Evolutionary conservation across 2,797 vertebrate genomes (phyloP).

Genomic region (Dermochelys coriacea): DNA sequence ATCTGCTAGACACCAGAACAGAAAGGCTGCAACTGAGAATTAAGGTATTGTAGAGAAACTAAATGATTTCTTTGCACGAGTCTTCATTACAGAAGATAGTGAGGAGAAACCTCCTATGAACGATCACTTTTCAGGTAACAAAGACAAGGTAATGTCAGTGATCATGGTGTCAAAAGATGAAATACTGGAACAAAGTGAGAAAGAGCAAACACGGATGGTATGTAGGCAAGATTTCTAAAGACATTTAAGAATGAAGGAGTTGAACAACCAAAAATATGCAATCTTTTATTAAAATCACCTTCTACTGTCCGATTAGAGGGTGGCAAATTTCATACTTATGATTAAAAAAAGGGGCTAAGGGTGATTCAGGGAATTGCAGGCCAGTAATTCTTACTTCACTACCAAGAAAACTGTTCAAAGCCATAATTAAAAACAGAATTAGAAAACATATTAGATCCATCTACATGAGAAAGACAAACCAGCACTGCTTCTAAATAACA

Average conservation of each 20-base stretch:
- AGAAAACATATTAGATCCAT: not conserved
- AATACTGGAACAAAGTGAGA: not conserved
- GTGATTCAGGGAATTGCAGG: not conserved
- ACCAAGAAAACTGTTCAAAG: not conserved
- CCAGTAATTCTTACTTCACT: not conserved
- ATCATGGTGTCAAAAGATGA: not conserved
- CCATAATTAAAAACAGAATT: not conserved
- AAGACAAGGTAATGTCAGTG: not conserved
- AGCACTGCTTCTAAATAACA: not conserved
- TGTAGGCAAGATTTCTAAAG: not conserved
- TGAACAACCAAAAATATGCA: not conserved
- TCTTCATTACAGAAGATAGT: not conserved
- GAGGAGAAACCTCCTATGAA: not conserved
- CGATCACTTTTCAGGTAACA: not conserved
- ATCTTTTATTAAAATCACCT: not conserved
- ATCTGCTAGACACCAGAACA: not conserved
- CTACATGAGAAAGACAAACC: slow-evolving; percentile 1
- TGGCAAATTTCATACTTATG: not conserved
- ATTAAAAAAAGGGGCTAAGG: accelerated
- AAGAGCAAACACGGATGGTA: not conserved
- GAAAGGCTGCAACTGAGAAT: not conserved
- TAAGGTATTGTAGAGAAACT: not conserved
- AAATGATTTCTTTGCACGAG: not conserved
- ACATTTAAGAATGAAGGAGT: not conserved
- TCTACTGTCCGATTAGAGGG: not conserved